Evolutionary conservation across 2,888 invertebrate genomes (phyloP), one percentile per base, ranked within the genome.

Genomic region (Adineta ricciae): DNA sequence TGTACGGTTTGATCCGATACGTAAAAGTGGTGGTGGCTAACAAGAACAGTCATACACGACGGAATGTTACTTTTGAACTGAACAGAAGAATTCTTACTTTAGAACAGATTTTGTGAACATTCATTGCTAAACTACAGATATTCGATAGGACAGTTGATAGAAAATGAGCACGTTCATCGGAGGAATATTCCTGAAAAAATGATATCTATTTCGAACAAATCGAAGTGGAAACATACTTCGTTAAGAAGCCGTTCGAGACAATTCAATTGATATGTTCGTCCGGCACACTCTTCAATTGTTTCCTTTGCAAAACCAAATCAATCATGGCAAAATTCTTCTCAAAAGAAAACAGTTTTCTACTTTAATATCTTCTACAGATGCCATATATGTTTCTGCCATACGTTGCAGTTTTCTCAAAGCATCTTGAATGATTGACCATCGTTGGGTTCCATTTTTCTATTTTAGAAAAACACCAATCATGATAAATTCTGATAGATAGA

Each of bases 1-100:
- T 11, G 89, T 89, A 32, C 88, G 88, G 24, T 92, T 92, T 14
- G 38, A 38, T 38, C 83, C 85, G 11, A 4, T 19, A 32, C 2
- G 16, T 27, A 78, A 78, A 11, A 78, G 14, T 3, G 41, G 41
- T 14, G 78, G 78, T 41, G 78, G 78, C 78, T 78, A n/a, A 11
- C 7, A 41, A 36, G 1, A 36, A 9, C 21, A 24, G 1, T 24
- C 32, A 16, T 9, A 32, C 14, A 32, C 7, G 5, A 11, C 11
- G 46, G 8, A 46, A 46, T 46, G 11, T 46, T 46, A 5, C 8
- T 46, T 46, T 46, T 8, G 5, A 46, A n/a, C n/a, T n/a, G n/a
- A n/a, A n/a, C n/a, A n/a, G n/a, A n/a, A n/a, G 11, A 46, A 46
- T 46, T 46, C 46, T 5, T 78, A 78, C 78, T 41, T 11, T 38